Conservation (phyloP, 2,113 vertebrate species). For the Benitochromis conjunctus region DNA sequence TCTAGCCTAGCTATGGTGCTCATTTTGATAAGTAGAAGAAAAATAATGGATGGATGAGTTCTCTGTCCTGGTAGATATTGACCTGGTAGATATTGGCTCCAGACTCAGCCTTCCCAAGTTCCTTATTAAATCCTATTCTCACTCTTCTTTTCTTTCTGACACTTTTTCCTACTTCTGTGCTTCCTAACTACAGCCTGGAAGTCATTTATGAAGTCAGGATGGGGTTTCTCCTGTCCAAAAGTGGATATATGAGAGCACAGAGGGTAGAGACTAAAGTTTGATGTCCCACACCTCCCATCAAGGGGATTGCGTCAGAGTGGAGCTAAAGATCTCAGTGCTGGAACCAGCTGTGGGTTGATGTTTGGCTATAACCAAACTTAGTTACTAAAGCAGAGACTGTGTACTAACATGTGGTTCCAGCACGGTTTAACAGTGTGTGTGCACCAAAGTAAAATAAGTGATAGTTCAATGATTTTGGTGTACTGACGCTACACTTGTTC, state of each 20-base stretch:
- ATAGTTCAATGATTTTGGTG: background rate
- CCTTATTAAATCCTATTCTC: background rate
- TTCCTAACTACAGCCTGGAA: conserved; percentile 34
- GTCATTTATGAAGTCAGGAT: conserved; percentile 42
- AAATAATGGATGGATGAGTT: background rate
- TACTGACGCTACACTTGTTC: background rate
- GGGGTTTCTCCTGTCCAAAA: conserved; percentile 16
- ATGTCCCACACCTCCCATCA: conserved; percentile 33
- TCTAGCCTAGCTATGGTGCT: background rate
- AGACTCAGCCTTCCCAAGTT: background rate
- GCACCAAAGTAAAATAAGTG: background rate
- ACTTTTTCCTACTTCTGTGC: background rate
- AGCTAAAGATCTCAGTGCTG: conserved; percentile 14
- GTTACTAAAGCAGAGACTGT: background rate
- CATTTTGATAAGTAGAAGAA: background rate
- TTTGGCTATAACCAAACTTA: conserved; percentile 12
- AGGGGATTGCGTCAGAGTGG: conserved; percentile 49
- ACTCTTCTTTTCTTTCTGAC: background rate
- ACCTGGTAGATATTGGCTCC: conserved; percentile 29
- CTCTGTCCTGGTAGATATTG: conserved; percentile 32
- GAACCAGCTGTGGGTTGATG: conserved; percentile 17
- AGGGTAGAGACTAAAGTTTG: conserved; percentile 13
- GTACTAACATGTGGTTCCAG: background rate
- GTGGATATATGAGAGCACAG: conserved; percentile 14
- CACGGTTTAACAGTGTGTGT: background rate